Base-by-base conservation (phyloP, 2,113 vertebrate genomes). In the Clarias magur region DNA sequence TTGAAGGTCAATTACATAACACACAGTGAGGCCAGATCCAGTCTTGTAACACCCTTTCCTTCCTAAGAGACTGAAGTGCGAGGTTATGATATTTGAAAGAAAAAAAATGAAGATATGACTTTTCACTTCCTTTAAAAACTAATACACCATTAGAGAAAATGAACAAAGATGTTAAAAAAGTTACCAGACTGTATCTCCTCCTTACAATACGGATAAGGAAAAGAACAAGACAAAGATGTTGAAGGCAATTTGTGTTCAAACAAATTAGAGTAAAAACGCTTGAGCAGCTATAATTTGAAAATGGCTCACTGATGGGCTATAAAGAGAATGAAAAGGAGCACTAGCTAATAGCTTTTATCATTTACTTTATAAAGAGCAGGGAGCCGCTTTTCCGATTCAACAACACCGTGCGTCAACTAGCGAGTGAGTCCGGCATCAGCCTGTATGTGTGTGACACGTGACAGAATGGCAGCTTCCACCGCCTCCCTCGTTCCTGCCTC, bases 1-100 rank as follows among this genome's bases (percentile, higher is more conserved):
- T 54, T 68, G 63, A 82, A 48, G 73, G 80, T 48, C 59, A 73
- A 78, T 89, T 89, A 78, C 56, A 72, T 84, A 67, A 78, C 42
- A 56, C 80, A 23, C 72, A 80, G 34, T 53, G 42, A 21, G 73
- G 68, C 30, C 23, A 48, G 70, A 53, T 54, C 75, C 25, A 85
- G 82, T 56, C n/a, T 54, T 30, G 73, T 59, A 70, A 88, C 87
- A 88, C 87, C 82, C 82, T 80, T 88, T 85, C 87, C 82, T 84
- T 86, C 48, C 75, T 86, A 80, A 38, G 60, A 65, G 75, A 0
- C 63, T 56, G 65, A 67, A 19, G 1, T 54, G 34, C 0, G 13
- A 48, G 38, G 59, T 65, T 30, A 80, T 53, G 53, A 34, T 11
- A 9, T 68, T 84, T 84, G 19, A 72, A 72, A 10, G 27, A 48